Percentiles rank a stretch among this genome's conserved stretches.
Evolutionary conservation across 2,113 vertebrate species (phyloP).

Genomic region (Phalacrocorax pelagicus): DNA sequence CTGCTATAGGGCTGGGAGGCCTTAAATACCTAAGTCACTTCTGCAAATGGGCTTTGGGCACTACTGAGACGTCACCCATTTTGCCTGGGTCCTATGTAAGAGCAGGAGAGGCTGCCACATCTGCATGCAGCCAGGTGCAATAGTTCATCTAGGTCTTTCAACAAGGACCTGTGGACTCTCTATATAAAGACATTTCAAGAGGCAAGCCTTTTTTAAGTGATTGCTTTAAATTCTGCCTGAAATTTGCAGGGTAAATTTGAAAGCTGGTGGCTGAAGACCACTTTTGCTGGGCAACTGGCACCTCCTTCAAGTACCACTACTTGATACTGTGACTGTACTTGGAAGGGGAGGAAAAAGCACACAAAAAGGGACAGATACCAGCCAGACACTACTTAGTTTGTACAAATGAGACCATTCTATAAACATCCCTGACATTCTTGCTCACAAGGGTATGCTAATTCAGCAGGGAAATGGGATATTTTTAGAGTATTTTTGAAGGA

Average conservation of each 20-base stretch:
- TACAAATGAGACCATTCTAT: background rate
- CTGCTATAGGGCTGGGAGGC: background rate
- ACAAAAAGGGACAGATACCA: background rate
- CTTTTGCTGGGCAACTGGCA: background rate
- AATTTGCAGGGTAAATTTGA: background rate
- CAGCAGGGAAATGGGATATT: background rate
- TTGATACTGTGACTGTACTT: background rate
- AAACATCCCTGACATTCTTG: background rate
- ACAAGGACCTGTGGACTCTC: background rate
- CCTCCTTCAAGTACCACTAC: background rate
- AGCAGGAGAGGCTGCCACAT: background rate
- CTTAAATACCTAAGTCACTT: background rate
- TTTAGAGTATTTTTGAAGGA: background rate
- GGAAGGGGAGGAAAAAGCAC: background rate
- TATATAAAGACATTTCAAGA: background rate
- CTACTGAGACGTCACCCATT: background rate
- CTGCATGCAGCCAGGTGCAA: background rate
- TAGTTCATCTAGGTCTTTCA: background rate
- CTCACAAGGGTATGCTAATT: background rate
- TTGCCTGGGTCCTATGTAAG: accelerated
- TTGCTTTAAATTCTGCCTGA: background rate
- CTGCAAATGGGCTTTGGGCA: background rate
- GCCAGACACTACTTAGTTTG: background rate
- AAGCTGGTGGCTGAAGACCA: background rate
- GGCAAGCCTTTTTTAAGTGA: background rate